These are phyloP conservation scores for Cranoglanis bouderius DNA, from an alignment of 2,113 vertebrate genomes.

Conservation along the genomic window DNA sequence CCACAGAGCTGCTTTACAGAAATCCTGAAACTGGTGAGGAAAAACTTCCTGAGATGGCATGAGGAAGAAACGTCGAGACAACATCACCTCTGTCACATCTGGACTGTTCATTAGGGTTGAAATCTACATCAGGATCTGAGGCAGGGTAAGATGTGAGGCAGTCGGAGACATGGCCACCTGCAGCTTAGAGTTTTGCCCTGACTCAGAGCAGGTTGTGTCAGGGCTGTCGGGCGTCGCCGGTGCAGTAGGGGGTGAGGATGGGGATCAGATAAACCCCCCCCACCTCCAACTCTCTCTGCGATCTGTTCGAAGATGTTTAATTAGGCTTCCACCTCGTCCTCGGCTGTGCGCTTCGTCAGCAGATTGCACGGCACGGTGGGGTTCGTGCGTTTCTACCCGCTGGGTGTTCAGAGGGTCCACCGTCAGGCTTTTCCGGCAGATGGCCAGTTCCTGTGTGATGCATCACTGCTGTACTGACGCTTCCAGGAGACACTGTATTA, in stretches of 20 bases:
- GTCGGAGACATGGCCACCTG: not conserved
- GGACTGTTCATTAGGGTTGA: no score
- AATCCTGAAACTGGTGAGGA: not conserved
- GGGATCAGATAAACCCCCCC: not conserved
- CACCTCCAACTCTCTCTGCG: not conserved
- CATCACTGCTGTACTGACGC: not conserved
- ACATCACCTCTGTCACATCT: no score
- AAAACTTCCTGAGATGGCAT: not conserved
- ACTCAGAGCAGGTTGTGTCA: not conserved
- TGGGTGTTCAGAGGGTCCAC: not conserved
- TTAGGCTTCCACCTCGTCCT: not conserved
- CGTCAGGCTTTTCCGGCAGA: not conserved
- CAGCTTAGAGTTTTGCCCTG: not conserved
- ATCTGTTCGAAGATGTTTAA: not conserved
- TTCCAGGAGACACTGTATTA: not conserved
- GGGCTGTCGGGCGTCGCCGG: not conserved
- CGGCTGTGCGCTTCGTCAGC: not conserved
- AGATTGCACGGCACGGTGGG: not conserved
- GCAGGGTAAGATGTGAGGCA: not conserved
- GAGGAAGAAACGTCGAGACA: no score
- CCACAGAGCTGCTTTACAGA: not conserved
- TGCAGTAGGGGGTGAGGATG: not conserved
- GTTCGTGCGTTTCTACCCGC: not conserved
- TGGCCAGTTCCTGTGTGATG: not conserved
- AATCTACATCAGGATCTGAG: not conserved